Base-by-base conservation (phyloP, 2,797 vertebrate species). In the Melanitta fusca region DNA sequence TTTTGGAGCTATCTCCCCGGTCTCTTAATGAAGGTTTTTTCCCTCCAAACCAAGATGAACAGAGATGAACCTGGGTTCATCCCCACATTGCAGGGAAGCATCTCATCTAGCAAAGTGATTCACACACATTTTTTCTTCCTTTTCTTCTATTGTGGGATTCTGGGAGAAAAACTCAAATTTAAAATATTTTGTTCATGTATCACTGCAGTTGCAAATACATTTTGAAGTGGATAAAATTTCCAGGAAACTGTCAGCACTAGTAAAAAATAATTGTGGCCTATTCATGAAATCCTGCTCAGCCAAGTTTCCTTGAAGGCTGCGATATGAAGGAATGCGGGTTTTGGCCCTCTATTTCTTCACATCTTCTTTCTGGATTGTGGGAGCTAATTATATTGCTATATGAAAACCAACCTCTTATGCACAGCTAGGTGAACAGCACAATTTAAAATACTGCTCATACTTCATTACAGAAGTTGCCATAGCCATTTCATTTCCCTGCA, bases 401-500 rank as follows among this genome's bases (percentile, higher is more conserved):
- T 8, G 64, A 71, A 69, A 65, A 53, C 13, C 8, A n/a, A 11
- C 28, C 62, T 68, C 45, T 75, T 85, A 57, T 11, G 27, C 51
- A 83, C 34, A 78, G 13, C 47, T 61, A 61, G 2, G 2, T 28
- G 30, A 91, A 75, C 11, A 62, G 19, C 64, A 74, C 15, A 10
- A 53, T 89, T 94, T 88, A 87, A 96, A 93, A 57, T 8, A 51
- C 43, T 16, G 30, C 39, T 75, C 53, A 65, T 58, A 41, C 83
- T 85, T 89, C 60, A 58, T 90, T 95, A 91, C 36, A 90, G 57
- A 91, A 74, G 72, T 78, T 91, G 65, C 68, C 89, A 92, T 5
- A 73, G 39, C 92, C 83, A 82, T 70, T 96, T 94, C 88, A 83
- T 91, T 96, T 95, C 72, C 80, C 85, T 85, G 78, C 17, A 85